Evolutionary conservation across 2,888 invertebrate species (phyloP), one percentile per base, ranked within the genome.

Genomic region (Hyposoter dolosus): DNA sequence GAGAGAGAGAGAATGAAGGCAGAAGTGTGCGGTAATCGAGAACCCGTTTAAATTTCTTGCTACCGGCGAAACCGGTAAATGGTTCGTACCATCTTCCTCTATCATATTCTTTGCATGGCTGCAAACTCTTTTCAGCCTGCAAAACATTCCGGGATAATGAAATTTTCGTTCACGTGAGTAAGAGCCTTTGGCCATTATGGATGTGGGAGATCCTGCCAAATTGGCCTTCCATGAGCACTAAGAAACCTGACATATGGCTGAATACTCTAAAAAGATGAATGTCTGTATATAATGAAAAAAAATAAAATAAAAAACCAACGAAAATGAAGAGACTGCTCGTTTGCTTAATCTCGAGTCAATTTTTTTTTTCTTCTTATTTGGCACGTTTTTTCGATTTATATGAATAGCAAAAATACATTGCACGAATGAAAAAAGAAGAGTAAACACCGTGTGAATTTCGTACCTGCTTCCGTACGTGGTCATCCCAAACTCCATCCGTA

Each of bases 31-130:
- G 81, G 81, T 83, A 75, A 86, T 88, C 82, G 80, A 83, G 85
- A 86, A 86, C 87, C 84, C 77, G 86, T 86, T 88, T 83, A 77
- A 83, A 83, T 84, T 86, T 86, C 84, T 86, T 80, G 87, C 87
- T 86, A 86, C 86, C 76, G 84, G 82, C 76, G 72, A 79, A 86
- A 86, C 84, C 83, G 86, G 86, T 84, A 88, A 88, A 82, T 84
- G 75, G 85, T 74, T 82, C 75, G 71, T 69, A 50, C 56, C 47
- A 65, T 72, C 79, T 66, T 50, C 9, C 53, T 35, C 72, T 53
- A 53, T 53, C 72, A 17, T 53, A 35, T 66, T n/a, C 79, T 47
- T 19, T 32, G 19, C 66, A 19, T 19, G 45, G 23, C 56, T 47
- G 78, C 63, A 74, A 72, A 45, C 19, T 53, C 10, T 56, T 68